Percentiles rank a stretch among this genome's conserved stretches.
Evolutionary conservation across 2,797 vertebrate species (phyloP).

Genomic region (Notolabrus celidotus): DNA sequence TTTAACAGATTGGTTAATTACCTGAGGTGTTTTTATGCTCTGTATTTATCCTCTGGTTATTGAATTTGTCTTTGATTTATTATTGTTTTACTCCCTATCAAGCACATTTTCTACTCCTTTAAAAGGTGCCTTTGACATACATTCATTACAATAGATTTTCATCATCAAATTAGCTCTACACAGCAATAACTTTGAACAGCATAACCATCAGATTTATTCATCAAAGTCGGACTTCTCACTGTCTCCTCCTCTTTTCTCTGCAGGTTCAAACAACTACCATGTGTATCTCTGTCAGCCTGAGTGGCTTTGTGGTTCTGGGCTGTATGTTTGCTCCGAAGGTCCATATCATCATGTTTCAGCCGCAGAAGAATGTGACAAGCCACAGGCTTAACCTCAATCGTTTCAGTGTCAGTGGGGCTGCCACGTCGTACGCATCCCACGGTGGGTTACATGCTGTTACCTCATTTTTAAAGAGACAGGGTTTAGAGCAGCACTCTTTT

Average conservation of each 20-base stretch:
- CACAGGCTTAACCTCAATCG: slow-evolving; percentile 97
- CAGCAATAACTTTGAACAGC: slow-evolving; percentile 20
- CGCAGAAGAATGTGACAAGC: slow-evolving; percentile 98
- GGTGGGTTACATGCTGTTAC: slow-evolving; percentile 83
- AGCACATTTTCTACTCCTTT: slow-evolving; percentile 16
- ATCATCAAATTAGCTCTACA: slow-evolving; percentile 44
- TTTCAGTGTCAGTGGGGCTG: slow-evolving; percentile 96
- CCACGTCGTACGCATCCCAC: slow-evolving; percentile 92
- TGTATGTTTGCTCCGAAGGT: slow-evolving; percentile 99
- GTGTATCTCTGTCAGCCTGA: slow-evolving; percentile 99
- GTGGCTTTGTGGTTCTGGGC: slow-evolving; percentile 97
- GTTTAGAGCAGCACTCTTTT: slow-evolving; percentile 15
- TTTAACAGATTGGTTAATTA: slow-evolving; percentile 1
- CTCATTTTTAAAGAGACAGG: slow-evolving; percentile 50
- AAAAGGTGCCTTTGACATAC: slow-evolving; percentile 20
- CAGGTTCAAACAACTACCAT: slow-evolving; percentile 99
- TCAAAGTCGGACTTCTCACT: slow-evolving; percentile 42
- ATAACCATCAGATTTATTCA: slow-evolving; percentile 50
- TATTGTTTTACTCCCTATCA: slow-evolving; percentile 15
- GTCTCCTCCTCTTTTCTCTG: slow-evolving; percentile 26
- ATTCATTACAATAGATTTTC: slow-evolving; percentile 47
- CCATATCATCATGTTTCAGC: slow-evolving; percentile 98
- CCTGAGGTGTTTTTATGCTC: slow-evolving; percentile 17
- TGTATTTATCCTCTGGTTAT: slow-evolving; percentile 10
- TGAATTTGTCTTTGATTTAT: not conserved